Conservation (phyloP, 2,113 vertebrate genomes). For the Centrocercus urophasianus region DNA sequence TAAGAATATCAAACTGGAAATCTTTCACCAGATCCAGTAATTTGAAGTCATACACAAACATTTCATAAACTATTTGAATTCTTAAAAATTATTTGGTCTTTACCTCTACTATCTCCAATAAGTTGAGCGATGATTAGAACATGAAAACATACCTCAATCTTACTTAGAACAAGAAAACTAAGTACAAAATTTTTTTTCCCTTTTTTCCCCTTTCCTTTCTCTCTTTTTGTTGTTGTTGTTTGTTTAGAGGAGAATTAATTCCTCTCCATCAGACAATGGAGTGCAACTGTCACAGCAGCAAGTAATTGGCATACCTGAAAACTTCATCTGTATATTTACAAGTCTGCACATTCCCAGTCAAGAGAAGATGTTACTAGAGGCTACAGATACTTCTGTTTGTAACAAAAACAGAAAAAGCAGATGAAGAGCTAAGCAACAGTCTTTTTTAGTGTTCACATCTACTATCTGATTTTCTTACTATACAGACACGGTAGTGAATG, state of each 20-base stretch:
- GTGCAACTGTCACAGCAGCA: background rate
- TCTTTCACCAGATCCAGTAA: background rate
- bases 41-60: background rate
- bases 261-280: too few species aligned
- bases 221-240: background rate
- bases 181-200: background rate
- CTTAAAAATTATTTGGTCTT: background rate
- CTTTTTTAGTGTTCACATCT: background rate
- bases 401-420: background rate
- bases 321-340: background rate
- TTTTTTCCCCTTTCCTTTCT: background rate
- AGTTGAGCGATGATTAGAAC: background rate
- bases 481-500: background rate
- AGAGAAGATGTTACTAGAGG: background rate
- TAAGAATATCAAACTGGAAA: conserved; percentile 10
- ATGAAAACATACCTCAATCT: background rate
- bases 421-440: background rate
- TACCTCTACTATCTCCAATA: background rate
- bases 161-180: background rate
- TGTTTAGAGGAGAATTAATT: background rate
- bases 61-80: background rate
- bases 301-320: background rate
- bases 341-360: background rate
- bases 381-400: background rate
- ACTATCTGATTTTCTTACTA: background rate